Base-by-base conservation (phyloP, 2,113 vertebrate genomes). In the Phrynocephalus versicolor region DNA sequence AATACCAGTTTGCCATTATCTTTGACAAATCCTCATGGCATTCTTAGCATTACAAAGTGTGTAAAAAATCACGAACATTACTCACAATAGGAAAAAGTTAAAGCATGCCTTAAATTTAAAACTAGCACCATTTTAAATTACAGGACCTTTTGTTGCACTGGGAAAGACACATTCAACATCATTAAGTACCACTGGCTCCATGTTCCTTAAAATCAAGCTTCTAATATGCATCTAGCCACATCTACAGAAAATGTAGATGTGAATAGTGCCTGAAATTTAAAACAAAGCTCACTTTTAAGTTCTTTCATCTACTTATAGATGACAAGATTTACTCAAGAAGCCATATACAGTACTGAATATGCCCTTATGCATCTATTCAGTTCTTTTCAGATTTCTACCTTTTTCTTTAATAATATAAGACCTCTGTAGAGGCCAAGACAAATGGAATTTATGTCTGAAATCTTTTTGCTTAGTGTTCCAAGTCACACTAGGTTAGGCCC, bases 1-100 rank as follows among this genome's bases (percentile, higher is more conserved):
- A 60, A 81, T 92, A 91, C 90, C 85, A 87, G 88, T 81, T 89
- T 74, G 83, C 86, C 30, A 93, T 93, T 90, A 89, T 93, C 82
- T 7, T 73, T 80, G 86, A 74, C 75, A 88, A 64, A 81, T 87
- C 88, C 84, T 91, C 87, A 88, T 69, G 75, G 90, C 90, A 57
- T 85, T 90, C 55, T 76, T 72, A 79, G 37, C 60, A 72, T 62
- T 73, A 62, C 41, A 85, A 41, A 83, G 37, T 51, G 1, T 74
- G 25, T 65, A 89, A 91, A 90, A 92, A 81, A 58, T 60, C 75
- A 93, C 85, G 92, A 96, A 93, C 19, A 88, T 87, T 82, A 91
- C 79, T 90, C 92, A 82, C 91, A n/a, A 82, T 81, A 82, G 90
- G 10, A 86, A 8, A 90, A 6, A 58, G 18, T 90, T 90, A 85